A percentile compares a stretch with the other conserved stretches of the same genome.
Evolutionary conservation across 1,140 invertebrate species (phyloP).

Genomic region (Spodoptera litura): DNA sequence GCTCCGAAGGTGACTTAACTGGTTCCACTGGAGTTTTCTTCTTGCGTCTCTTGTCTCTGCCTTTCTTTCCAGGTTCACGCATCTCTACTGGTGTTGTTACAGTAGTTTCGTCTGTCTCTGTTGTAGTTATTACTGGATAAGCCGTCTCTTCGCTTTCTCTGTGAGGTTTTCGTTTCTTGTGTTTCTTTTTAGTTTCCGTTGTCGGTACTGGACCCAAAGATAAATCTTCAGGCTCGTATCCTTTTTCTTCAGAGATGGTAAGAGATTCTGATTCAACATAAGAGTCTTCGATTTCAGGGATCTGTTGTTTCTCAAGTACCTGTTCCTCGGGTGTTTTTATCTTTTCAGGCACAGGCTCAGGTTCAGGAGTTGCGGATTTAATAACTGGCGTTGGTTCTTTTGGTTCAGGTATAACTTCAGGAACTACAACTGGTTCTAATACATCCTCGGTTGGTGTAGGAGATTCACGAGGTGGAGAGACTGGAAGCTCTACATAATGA

Average conservation of each 20-base stretch:
- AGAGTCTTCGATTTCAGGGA: slow-evolving; percentile 53
- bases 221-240: slow-evolving; percentile 81
- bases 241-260: slow-evolving; percentile 69
- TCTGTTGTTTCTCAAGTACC: slow-evolving; percentile 1
- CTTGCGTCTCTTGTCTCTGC: slow-evolving; percentile 67
- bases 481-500: slow-evolving; percentile 76
- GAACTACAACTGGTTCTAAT: slow-evolving; percentile 49
- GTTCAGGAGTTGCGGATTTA: background rate
- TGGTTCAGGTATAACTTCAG: slow-evolving; percentile 9
- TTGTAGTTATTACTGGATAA: slow-evolving; percentile 73
- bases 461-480: slow-evolving; percentile 68
- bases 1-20: slow-evolving; percentile 32
- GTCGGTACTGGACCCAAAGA: slow-evolving; percentile 66
- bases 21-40: slow-evolving; percentile 60
- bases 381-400: slow-evolving; percentile 6
- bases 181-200: slow-evolving; percentile 70
- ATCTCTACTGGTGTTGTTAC: slow-evolving; percentile 65
- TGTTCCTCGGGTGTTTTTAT: background rate
- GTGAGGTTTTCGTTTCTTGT: slow-evolving; percentile 72
- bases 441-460: slow-evolving; percentile 71
- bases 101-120: slow-evolving; percentile 68
- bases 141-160: slow-evolving; percentile 73
- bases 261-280: slow-evolving; percentile 68
- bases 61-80: slow-evolving; percentile 65
- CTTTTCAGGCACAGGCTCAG: slow-evolving; percentile 3